These are phyloP conservation scores for Colinus virginianus DNA, from an alignment of 2,113 vertebrate species.

Conservation along the genomic window DNA sequence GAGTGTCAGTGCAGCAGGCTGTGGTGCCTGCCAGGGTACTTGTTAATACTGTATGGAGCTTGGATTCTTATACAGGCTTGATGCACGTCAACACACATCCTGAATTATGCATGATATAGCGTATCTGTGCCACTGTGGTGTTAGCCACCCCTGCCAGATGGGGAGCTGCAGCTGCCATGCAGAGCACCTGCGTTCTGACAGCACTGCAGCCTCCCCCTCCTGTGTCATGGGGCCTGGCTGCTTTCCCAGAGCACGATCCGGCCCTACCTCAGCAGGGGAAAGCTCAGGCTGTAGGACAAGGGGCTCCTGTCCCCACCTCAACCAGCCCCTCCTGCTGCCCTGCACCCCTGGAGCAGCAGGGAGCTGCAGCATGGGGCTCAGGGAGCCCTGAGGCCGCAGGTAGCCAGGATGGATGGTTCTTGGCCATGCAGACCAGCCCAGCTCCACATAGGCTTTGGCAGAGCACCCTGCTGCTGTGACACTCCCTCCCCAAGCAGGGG, in stretches of 20 bases:
- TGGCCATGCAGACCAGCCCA: neutral
- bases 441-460: rapidly evolving
- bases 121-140: neutral
- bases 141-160: neutral
- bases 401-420: neutral
- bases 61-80: neutral
- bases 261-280: neutral
- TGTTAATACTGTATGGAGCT: neutral
- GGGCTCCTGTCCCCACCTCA: neutral
- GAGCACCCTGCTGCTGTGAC: rapidly evolving
- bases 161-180: neutral
- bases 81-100: neutral
- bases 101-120: neutral
- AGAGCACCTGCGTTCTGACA: neutral
- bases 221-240: neutral
- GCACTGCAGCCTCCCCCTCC: neutral
- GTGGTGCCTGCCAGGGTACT: neutral
- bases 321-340: neutral
- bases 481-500: neutral
- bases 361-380: neutral
- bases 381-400: neutral
- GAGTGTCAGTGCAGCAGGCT: neutral
- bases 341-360: neutral
- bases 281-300: neutral
- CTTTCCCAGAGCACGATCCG: neutral